Base-by-base conservation (phyloP, 1,140 invertebrate genomes). In the Venustaconcha ellipsiformis region DNA sequence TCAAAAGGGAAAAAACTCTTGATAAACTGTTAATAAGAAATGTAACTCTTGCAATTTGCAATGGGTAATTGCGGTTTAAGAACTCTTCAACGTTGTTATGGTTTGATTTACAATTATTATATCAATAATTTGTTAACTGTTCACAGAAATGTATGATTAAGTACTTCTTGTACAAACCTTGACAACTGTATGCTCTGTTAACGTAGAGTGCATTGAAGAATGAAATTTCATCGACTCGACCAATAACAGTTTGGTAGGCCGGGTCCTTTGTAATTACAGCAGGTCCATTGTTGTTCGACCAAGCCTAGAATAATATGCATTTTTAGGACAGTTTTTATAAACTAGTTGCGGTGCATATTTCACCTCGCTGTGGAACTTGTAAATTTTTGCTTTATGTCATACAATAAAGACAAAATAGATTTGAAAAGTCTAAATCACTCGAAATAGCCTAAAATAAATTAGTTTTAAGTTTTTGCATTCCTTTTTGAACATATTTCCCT, bases 171-270 rank as follows among this genome's bases (percentile, higher is more conserved):
- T 66, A 74, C 70, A 63, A 65, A 83, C 82, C 67, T 23, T 64
- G 67, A 70, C 82, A 82, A 11, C 57, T 60, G 59, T 83, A 83
- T 13, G 78, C 78, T 48, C 64, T 79, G 78, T 83, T 80, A 14
- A 83, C 79, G 72, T 78, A 83, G 37, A 78, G 58, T 0, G 80
- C 71, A 37, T 83, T 76, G 65, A 74, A 82, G n/a, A 80, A 80
- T 68, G 80, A 82, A 57, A 83, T 60, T n/a, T 81, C 76, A 57
- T 66, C 30, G 1, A 71, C 76, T 18, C 72, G 68, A 48, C 82
- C 82, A 70, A 83, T 82, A 1, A 82, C 57, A 62, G 67, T 57
- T 48, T 83, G 80, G n/a, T 82, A 83, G 15, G 80, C 82, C 11
- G 80, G 80, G 20, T 80, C 76, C 59, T 23, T 73, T 1, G 82